A percentile compares a stretch with the other conserved stretches of the same genome.
phyloP scores from a whole-genome alignment of 2,113 vertebrate genomes.

The Stigmatopora argus region DNA sequence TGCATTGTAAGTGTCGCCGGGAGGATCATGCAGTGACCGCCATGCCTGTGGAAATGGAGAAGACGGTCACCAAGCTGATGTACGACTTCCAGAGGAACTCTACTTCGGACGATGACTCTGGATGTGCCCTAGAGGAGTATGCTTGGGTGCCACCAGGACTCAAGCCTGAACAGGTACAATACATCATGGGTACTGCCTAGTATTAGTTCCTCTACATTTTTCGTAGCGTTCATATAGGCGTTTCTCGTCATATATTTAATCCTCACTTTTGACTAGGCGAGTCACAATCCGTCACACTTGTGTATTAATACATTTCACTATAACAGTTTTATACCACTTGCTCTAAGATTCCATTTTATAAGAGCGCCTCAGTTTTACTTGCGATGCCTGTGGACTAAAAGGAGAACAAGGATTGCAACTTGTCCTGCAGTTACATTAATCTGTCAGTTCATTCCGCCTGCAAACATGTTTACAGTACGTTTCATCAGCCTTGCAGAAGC shows the following conservation, averaged over 20 bases:
- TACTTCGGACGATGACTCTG: constrained; percentile 92
- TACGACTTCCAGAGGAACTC: constrained; percentile 99
- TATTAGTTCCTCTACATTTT: neutral
- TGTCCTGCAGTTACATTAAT: constrained; percentile 41
- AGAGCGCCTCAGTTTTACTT: constrained; percentile 10
- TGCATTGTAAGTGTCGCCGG: constrained; percentile 96
- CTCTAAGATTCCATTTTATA: neutral
- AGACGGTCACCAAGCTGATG: constrained; percentile 96
- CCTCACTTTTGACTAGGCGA: neutral
- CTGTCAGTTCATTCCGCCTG: constrained; percentile 31
- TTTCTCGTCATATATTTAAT: neutral
- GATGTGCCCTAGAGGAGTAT: constrained; percentile 95
- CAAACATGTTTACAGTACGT: constrained; percentile 42
- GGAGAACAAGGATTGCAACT: constrained; percentile 32
- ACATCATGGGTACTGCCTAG: neutral
- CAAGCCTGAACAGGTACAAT: constrained; percentile 96
- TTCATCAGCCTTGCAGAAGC: constrained; percentile 16
- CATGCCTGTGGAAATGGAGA: constrained; percentile 99
- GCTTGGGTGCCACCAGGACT: constrained; percentile 95
- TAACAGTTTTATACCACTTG: neutral
- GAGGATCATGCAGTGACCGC: constrained; percentile 92
- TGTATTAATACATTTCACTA: neutral
- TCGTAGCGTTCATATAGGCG: neutral
- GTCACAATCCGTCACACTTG: neutral
- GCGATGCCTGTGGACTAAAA: constrained; percentile 15